Percentiles rank a stretch among this genome's conserved stretches.
These are phyloP conservation scores for Papilio polytes DNA, from an alignment of 1,140 invertebrate genomes.

Conservation along the genomic window DNA sequence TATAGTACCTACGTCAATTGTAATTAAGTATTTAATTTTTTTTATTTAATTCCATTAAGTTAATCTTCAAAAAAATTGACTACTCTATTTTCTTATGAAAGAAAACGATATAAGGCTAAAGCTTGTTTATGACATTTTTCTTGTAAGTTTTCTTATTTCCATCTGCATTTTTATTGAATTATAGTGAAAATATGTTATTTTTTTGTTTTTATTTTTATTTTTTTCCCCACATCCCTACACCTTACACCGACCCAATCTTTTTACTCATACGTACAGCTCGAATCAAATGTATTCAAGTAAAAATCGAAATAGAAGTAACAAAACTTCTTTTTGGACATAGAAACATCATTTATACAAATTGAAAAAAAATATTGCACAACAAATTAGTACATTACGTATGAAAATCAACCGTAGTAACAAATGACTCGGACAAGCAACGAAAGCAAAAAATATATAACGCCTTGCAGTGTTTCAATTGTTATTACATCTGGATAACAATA, in stretches of 20 bases:
- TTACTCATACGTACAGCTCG: background rate
- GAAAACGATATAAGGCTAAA: conserved; percentile 76
- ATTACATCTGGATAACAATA: background rate
- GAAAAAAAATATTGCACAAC: too few species aligned
- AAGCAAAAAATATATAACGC: background rate
- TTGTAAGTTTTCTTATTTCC: conserved; percentile 82
- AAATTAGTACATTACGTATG: background rate
- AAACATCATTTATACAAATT: background rate
- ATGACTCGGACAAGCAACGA: background rate
- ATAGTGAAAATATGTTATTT: conserved; percentile 82
- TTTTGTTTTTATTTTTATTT: conserved; percentile 75
- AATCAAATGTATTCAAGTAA: background rate
- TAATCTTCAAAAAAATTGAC: conserved; percentile 78
- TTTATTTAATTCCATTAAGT: conserved; percentile 80
- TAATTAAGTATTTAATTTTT: conserved; percentile 83
- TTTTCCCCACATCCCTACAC: conserved; percentile 44
- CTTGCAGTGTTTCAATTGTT: background rate
- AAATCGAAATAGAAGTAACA: background rate
- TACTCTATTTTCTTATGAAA: conserved; percentile 73
- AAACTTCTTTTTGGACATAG: background rate
- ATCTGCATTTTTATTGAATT: conserved; percentile 83
- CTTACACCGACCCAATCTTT: background rate
- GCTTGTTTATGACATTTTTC: conserved; percentile 82
- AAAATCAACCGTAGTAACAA: background rate
- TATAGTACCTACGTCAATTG: conserved; percentile 78